Evolutionary conservation across 2,888 invertebrate species (phyloP), one percentile per base, ranked within the genome.

Genomic region (Nemoura dubitans): DNA sequence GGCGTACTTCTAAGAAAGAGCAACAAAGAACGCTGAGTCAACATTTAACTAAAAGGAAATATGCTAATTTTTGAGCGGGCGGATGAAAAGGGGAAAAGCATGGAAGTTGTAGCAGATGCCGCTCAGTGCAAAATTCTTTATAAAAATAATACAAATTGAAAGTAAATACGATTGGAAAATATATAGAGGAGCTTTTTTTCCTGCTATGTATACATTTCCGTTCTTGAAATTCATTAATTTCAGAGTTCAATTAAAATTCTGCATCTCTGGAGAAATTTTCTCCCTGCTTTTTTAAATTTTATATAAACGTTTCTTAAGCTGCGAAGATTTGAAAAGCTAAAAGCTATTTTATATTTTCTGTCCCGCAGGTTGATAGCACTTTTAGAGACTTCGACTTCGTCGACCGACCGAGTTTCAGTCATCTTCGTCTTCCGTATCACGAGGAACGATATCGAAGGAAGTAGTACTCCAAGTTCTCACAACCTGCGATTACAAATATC

Each of bases 131-230:
- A 26, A 76, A 84, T 28, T 59, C 76, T 27, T 28, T 59, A 84
- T 59, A 84, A 84, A 84, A 84, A 84, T 84, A 84, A 76, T 10
- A 84, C 84, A 84, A 84, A 84, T 84, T 84, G 84, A 84, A 84
- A 43, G 84, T 59, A 84, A 84, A 84, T 84, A 84, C 21, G 83
- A 83, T 81, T 30, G 81, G 81, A 6, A 81, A 30, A 30, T 81
- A 81, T 81, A 59, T 7, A 59, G 21, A 59, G 59, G 2, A 59
- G 59, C 2, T 21, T 10, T 59, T 59, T 59, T 16, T 59, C 14
- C 59, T 1, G 16, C 59, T 59, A 1, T 59, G 59, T 21, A 21
- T 59, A 59, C 10, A 21, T 21, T 36, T 59, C 16, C 6, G 16
- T 59, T 59, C 59, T 59, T 59, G 59, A 59, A 59, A 16, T 59